Conservation (phyloP, 2,888 invertebrate genomes). For the Punctoribates punctum region DNA sequence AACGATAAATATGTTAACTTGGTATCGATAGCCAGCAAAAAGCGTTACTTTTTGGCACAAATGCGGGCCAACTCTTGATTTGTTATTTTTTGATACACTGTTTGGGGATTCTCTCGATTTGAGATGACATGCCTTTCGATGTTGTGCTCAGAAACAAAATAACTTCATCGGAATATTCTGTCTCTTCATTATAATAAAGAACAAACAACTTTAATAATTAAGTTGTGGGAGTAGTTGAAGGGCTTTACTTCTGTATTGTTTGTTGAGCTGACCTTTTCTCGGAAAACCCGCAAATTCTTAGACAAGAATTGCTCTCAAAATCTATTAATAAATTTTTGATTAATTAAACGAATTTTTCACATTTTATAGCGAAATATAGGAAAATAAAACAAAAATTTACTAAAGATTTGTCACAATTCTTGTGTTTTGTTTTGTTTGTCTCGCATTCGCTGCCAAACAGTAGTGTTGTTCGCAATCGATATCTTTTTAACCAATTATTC, state of each 20-base stretch:
- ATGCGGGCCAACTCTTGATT: background rate
- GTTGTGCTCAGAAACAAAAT: background rate
- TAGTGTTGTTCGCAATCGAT: background rate
- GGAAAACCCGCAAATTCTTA: too few relatives aligned
- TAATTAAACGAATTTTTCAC: too few relatives aligned
- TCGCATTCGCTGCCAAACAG: background rate
- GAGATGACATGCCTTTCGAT: background rate
- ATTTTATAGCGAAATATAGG: too few relatives aligned
- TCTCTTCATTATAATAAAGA: background rate
- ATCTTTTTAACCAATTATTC: background rate
- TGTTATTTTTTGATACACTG: background rate
- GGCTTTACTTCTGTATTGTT: too few relatives aligned
- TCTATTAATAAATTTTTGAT: too few relatives aligned
- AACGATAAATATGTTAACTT: background rate
- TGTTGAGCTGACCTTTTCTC: too few relatives aligned
- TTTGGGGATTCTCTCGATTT: background rate
- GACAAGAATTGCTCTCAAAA: too few relatives aligned
- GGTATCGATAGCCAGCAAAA: background rate
- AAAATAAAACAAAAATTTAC: too few relatives aligned
- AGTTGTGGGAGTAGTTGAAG: too few relatives aligned
- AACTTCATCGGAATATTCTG: background rate
- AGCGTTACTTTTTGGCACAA: background rate
- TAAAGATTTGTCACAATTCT: background rate
- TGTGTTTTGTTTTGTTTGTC: background rate
- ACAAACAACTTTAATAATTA: background rate